phyloP scores from a whole-genome alignment of 2,113 vertebrate genomes.

The Bufo gargarizans region DNA sequence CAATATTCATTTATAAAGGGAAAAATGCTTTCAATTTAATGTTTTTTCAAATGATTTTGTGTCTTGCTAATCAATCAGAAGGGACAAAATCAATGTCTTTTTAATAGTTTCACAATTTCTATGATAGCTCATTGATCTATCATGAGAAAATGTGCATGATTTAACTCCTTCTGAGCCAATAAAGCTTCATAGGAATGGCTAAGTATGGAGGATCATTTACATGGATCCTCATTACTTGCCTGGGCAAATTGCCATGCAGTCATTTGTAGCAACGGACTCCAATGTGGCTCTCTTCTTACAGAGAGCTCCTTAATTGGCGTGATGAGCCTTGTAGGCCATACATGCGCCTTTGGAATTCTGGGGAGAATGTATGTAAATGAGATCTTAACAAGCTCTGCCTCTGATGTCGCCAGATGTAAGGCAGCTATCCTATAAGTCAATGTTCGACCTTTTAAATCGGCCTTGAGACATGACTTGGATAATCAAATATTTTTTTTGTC shows the following conservation, averaged over 20 bases:
- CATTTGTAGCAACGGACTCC: background rate
- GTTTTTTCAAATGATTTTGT: conserved; percentile 18
- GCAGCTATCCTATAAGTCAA: too few relatives aligned
- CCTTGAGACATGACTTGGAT: too few relatives aligned
- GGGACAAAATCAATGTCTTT: conserved; percentile 31
- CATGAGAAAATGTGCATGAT: background rate
- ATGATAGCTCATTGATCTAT: conserved; percentile 34
- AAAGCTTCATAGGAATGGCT: background rate
- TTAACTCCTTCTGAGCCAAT: conserved; percentile 31
- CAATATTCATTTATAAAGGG: conserved; percentile 33
- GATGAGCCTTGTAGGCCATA: too few relatives aligned
- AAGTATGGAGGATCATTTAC: background rate
- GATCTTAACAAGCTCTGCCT: too few relatives aligned
- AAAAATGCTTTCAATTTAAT: background rate
- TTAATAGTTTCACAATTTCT: conserved; percentile 36
- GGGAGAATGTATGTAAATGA: too few relatives aligned
- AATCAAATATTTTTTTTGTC: too few relatives aligned
- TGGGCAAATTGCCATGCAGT: background rate
- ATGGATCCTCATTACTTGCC: background rate
- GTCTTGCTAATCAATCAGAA: conserved; percentile 31
- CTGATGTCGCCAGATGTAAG: too few relatives aligned
- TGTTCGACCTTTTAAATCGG: too few relatives aligned
- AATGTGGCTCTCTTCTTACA: background rate
- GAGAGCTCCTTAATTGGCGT: too few relatives aligned
- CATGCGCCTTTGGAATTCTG: too few relatives aligned